Evolutionary conservation across 2,113 vertebrate species (phyloP).

Genomic region (Protobothrops mucrosquamatus): DNA sequence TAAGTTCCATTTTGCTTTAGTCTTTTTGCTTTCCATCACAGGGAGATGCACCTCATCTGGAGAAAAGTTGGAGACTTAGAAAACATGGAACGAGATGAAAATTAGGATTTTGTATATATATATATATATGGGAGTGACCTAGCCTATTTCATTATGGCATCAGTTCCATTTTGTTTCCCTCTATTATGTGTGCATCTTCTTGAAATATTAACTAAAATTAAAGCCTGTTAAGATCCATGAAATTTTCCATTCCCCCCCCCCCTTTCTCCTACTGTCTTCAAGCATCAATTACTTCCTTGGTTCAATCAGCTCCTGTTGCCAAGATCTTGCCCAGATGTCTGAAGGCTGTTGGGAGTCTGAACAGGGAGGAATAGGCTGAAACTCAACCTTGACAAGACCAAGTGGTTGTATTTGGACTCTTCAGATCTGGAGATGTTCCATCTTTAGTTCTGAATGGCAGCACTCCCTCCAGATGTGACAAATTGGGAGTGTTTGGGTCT

Average conservation of each 20-base stretch:
- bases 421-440: neutral
- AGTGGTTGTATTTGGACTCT: neutral
- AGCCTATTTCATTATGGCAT: neutral
- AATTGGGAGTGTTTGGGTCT: neutral
- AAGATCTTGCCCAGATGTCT: neutral
- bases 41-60: neutral
- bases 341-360: neutral
- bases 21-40: neutral
- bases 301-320: neutral
- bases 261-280: neutral
- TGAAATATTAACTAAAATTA: neutral
- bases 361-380: neutral
- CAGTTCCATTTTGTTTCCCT: neutral
- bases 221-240: neutral
- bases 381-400: neutral
- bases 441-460: neutral
- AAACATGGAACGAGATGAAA: neutral
- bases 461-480: neutral
- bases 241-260: no score
- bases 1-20: neutral
- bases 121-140: neutral
- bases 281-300: neutral
- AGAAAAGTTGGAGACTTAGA: neutral
- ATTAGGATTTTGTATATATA: neutral
- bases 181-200: neutral